Evolutionary conservation across 2,797 vertebrate species (phyloP), one percentile per base, ranked within the genome.

Genomic region (Serranus cabrilla): DNA sequence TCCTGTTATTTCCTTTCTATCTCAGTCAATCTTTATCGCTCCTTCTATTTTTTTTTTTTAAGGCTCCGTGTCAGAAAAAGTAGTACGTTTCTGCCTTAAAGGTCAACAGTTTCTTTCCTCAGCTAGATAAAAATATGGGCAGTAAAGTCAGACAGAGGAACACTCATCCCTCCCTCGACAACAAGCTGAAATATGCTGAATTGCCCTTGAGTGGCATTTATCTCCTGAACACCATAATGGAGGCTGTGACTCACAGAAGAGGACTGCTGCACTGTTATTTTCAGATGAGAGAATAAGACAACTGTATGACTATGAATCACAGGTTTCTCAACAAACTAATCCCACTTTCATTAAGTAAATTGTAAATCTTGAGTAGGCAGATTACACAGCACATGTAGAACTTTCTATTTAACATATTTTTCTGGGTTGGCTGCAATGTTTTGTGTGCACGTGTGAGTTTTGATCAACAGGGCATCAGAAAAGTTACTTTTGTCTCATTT

Each of bases 1-100:
- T 73, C 51, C 70, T 84, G 21, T 79, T 74, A 59, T 84, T 79
- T 80, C 55, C 56, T 77, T 43, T 65, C 23, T 20, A 49, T 78
- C 57, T 13, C 9, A 0, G 1, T 31, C 55, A 55, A 51, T 69
- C 45, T 57, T 74, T 55, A 82, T 50, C 6, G 0, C 46, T 42
- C 14, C 49, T 57, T 65, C 31, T 14, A 17, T 47, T 17, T 9
- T 47, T 18, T 64, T 45, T 34, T 59, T 59, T 76, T 12, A 46
- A 78, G 20, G n/a, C 45, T 68, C 4, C 7, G 16, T 47, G 27
- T 56, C 65, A 79, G 8, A 34, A 74, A 77, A 66, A 27, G 45
- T 58, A 63, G 25, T 34, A 58, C 13, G 18, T 46, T 60, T 77
- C 49, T 76, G 16, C 73, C 11, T 27, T 11, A 61, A 77, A 76